Base-by-base conservation (phyloP, 2,113 vertebrate species). In the Syngnathoides biaculeatus region DNA sequence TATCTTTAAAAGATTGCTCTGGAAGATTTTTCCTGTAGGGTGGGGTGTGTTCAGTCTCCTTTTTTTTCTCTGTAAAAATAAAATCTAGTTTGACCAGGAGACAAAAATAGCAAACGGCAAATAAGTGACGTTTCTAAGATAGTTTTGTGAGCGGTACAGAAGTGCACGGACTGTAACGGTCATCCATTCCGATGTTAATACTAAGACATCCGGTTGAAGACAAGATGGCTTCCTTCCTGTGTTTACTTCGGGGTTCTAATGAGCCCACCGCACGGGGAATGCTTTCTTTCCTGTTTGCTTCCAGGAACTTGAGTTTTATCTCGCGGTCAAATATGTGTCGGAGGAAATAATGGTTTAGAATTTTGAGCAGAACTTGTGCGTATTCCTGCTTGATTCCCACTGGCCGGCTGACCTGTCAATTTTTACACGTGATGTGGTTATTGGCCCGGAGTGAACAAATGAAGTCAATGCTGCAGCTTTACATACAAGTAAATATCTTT, bases 151-250 rank as follows among this genome's bases (percentile, higher is more conserved):
- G 30, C 14, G 2, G 14, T 13, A 30, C 26, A 27, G 13, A 55
- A 15, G 47, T n/a, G 38, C 57, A 63, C 57, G 35, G 26, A 68
- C 14, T 8, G 7, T 24, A 42, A 43, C 43, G 30, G 24, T 9
- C 62, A 52, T 73, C n/a, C n/a, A 52, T 2, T 61, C n/a, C n/a
- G 42, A 39, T 24, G 17, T 20, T 17, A 56, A 56, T 30, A 30
- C 24, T 72, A 77, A 80, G 83, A 79, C 72, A 59, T 55, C 57
- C 26, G 48, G 57, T 22, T 2, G 55, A 12, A 75, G 64, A 68
- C 55, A 66, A 58, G 38, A 72, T 65, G 64, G 66, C 53, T 85
- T 87, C 85, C 87, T 88, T 87, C 85, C 87, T 81, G 73, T 87
- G 83, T 87, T 87, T 88, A 85, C 75, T 38, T 59, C 72, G 65